phyloP scores from a whole-genome alignment of 53 echinoderm and acorn worm species.

The Temnopleurus reevesii region DNA sequence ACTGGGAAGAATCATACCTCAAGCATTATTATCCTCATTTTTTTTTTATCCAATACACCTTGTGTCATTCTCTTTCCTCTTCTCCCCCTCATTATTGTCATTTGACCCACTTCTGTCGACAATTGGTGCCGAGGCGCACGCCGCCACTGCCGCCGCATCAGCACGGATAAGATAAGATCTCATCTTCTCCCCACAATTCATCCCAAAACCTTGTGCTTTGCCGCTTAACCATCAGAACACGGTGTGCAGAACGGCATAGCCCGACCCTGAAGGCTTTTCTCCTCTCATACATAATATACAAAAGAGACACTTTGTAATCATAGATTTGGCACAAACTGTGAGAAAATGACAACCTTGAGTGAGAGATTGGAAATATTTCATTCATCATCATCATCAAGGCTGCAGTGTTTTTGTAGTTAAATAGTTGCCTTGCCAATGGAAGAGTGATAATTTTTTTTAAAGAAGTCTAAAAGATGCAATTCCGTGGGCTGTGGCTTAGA shows the following conservation, averaged over 20 bases:
- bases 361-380: slow-evolving; percentile 51
- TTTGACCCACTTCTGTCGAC: slow-evolving; percentile 45
- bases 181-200: background rate
- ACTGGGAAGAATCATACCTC: background rate
- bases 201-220: slow-evolving; percentile 29
- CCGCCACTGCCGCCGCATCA: background rate
- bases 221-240: background rate
- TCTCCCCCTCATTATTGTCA: slow-evolving; percentile 40
- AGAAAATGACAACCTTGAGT: slow-evolving; percentile 50
- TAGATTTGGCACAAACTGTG: slow-evolving; percentile 41
- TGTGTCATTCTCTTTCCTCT: slow-evolving; percentile 36
- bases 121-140: slow-evolving; percentile 16
- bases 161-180: slow-evolving; percentile 37
- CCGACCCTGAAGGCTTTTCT: slow-evolving; percentile 25
- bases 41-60: background rate
- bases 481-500: background rate
- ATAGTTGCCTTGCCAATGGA: slow-evolving; percentile 31
- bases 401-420: slow-evolving; percentile 37
- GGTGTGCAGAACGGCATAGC: slow-evolving; percentile 11
- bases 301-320: slow-evolving; percentile 14
- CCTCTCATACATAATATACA: too few relatives aligned
- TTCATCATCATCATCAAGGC: slow-evolving; percentile 37
- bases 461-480: background rate
- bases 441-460: background rate
- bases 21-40: background rate